These are phyloP conservation scores for Tromatobia lineatoria DNA, from an alignment of 2,888 invertebrate genomes.

Conservation along the genomic window DNA sequence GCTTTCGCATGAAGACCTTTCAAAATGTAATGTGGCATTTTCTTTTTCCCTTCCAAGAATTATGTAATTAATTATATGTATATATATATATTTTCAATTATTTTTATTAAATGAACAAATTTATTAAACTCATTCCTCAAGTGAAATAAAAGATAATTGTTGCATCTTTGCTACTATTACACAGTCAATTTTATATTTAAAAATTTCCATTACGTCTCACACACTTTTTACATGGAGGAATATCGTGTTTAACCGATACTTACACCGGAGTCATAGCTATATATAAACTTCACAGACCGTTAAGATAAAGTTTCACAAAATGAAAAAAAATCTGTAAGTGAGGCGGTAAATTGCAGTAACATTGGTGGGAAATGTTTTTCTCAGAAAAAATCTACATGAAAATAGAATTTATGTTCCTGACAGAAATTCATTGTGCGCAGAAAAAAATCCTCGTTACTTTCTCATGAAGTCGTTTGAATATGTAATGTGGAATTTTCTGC, in stretches of 20 bases:
- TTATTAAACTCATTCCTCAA: too few relatives aligned
- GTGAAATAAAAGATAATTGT: too few relatives aligned
- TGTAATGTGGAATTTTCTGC: too few relatives aligned
- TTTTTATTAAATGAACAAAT: too few relatives aligned
- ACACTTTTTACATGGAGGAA: background rate
- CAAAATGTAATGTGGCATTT: too few relatives aligned
- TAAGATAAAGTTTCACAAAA: constrained; percentile 2
- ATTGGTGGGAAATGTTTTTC: too few relatives aligned
- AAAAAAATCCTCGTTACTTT: constrained; percentile 10
- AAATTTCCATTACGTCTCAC: background rate
- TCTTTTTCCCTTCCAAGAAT: too few relatives aligned
- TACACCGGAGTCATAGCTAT: constrained; percentile 11
- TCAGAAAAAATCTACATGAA: background rate
- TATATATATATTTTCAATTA: too few relatives aligned
- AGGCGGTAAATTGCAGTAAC: constrained; percentile 40
- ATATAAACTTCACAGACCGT: background rate
- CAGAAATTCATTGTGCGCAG: background rate
- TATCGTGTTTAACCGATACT: constrained; percentile 38
- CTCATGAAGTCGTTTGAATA: too few relatives aligned
- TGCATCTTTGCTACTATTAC: background rate
- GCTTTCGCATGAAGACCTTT: too few relatives aligned
- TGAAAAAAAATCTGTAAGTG: constrained; percentile 43
- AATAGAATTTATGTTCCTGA: constrained; percentile 28
- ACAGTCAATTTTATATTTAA: constrained; percentile 11
- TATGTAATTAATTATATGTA: too few relatives aligned